These are phyloP conservation scores for Porites australiensis DNA, from an alignment of 64 coral and sea anemone species.

Conservation along the genomic window DNA sequence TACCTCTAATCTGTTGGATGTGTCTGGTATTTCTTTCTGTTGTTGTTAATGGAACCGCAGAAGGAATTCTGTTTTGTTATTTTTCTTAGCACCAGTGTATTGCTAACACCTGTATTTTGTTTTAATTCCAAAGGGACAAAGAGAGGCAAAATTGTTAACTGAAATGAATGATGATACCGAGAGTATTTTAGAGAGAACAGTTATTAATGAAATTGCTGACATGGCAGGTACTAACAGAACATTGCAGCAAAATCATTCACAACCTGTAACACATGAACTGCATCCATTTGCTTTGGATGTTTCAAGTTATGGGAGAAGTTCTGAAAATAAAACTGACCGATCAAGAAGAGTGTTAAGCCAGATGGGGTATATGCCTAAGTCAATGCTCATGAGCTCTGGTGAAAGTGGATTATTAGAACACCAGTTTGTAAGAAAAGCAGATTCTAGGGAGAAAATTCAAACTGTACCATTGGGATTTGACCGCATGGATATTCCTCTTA, in stretches of 20 bases:
- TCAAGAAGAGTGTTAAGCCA: neutral
- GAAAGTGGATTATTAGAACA: neutral
- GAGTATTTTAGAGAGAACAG: neutral
- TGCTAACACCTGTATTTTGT: neutral
- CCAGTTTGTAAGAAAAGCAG: neutral
- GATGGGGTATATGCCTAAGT: neutral
- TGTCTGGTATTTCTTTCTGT: neutral
- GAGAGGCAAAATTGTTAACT: neutral
- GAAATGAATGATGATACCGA: neutral
- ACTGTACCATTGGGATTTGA: neutral
- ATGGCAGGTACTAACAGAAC: neutral
- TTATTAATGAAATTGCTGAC: neutral
- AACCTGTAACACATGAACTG: neutral
- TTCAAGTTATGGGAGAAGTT: neutral
- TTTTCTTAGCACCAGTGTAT: neutral
- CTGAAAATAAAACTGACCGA: constrained; percentile 4
- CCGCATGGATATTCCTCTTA: neutral
- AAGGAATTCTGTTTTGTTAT: neutral
- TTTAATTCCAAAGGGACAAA: constrained; percentile 16
- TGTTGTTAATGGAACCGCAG: neutral
- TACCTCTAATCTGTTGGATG: too few relatives aligned
- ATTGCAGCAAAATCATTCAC: neutral
- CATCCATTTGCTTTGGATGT: neutral
- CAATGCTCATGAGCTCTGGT: neutral
- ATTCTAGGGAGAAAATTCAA: neutral